Evolutionary conservation across 1,140 invertebrate genomes (phyloP), one percentile per base, ranked within the genome.

Genomic region (Antheraea pernyi): DNA sequence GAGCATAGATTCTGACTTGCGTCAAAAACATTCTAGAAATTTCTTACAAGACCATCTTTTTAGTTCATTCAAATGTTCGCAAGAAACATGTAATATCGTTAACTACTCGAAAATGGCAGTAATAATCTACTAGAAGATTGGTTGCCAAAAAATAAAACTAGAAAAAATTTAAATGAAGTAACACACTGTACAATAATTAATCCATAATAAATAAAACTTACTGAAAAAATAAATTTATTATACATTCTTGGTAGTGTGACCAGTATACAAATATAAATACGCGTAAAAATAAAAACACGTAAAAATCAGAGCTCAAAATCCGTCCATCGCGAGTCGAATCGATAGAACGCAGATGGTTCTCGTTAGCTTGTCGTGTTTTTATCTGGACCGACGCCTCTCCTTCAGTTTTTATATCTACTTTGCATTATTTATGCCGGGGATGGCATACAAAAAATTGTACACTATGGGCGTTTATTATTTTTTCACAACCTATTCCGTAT

Each of bases 361-460:
- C 62, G 30, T 63, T 36, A n/a, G 64, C 64, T 65, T 42, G 64
- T 65, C 39, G 19, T 65, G 64, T 65, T 65, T 65, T 65, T 65
- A 65, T 65, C 37, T 18, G 13, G 64, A 10, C 46, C 64, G 8
- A 22, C 19, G 37, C 30, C 61, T 37, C 61, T 37, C 46, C 16
- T 36, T 37, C 22, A 46, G 39, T 65, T 65, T 65, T 42, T 42
- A 19, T 64, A 64, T 18, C 46, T 42, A 22, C 46, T 63, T 30
- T 63, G 30, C 19, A 36, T 37, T 63, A 36, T 63, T 63, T 63
- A 63, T 63, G 61, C 30, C 61, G 9, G 30, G 19, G 19, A 63
- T 37, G 30, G 61, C 61, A 13, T 63, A 37, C 8, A 37, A 10
- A 63, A 63, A 37, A 63, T 63, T 36, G 0, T 61, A 22, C 19